Percentiles rank a stretch among this genome's conserved stretches.
Evolutionary conservation across 53 echinoderm and acorn worm species (phyloP).

Genomic region (Mesocentrotus franciscanus): DNA sequence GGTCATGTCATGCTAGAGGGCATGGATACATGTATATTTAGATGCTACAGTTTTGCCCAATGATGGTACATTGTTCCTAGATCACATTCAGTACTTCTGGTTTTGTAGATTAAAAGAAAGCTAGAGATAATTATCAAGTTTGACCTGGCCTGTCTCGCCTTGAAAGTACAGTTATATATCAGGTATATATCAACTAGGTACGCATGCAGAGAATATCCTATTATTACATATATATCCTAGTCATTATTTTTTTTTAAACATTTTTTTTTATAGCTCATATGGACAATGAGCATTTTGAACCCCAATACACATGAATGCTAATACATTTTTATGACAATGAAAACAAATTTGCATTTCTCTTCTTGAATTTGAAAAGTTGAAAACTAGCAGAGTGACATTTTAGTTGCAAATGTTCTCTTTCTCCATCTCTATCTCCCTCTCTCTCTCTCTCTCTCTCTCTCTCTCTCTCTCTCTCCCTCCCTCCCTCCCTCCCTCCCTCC

Average conservation of each 20-base stretch:
- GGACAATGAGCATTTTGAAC: too few species aligned
- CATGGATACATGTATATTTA: background rate
- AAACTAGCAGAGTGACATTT: background rate
- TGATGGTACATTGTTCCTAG: background rate
- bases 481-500: background rate
- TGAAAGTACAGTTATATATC: background rate
- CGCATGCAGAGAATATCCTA: background rate
- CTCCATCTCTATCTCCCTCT: background rate
- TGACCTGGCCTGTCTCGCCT: background rate
- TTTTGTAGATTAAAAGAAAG: background rate
- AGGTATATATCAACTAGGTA: background rate
- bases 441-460: background rate
- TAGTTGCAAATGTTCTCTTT: too few species aligned
- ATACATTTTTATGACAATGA: background rate
- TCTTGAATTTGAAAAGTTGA: background rate
- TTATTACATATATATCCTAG: background rate
- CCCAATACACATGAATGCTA: too few species aligned
- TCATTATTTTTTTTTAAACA: background rate
- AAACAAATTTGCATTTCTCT: background rate
- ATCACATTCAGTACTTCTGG: conserved; percentile 17
- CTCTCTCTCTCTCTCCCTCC: background rate
- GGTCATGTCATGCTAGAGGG: background rate
- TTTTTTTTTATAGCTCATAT: too few species aligned
- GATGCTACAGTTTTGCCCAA: background rate
- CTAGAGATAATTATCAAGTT: conserved; percentile 26